A percentile compares a stretch with the other conserved stretches of the same genome.
Conservation (phyloP, 2,888 invertebrate species). For the Hypselothyrea guttata region DNA sequence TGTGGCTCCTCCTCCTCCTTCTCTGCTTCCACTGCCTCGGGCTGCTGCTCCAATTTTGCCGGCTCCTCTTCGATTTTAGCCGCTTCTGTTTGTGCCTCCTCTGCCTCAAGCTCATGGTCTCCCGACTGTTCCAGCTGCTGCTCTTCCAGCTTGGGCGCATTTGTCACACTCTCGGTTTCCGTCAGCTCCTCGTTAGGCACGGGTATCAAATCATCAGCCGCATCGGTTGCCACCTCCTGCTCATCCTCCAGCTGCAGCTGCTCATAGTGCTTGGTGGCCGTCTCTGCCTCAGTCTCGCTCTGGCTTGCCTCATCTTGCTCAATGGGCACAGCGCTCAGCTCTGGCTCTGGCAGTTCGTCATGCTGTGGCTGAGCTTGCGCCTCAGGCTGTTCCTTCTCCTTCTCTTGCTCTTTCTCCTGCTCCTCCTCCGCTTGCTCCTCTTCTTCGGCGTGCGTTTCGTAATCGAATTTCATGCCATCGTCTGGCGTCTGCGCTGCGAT, state of each 20-base stretch:
- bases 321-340: constrained; percentile 24
- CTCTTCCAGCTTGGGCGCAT: constrained; percentile 28
- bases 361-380: constrained; percentile 23
- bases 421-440: constrained; percentile 31
- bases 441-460: constrained; percentile 61
- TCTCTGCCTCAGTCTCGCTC: constrained; percentile 54
- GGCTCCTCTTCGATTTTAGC: constrained; percentile 38
- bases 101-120: constrained; percentile 53
- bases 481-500: constrained; percentile 47
- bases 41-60: constrained; percentile 37
- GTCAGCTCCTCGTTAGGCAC: constrained; percentile 49
- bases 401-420: constrained; percentile 3
- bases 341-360: constrained; percentile 41
- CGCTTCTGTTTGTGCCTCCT: constrained; percentile 35
- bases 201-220: constrained; percentile 61
- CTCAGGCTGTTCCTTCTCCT: constrained; percentile 4
- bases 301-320: constrained; percentile 35
- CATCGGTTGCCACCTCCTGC: constrained; percentile 27
- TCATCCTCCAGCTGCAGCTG: constrained; percentile 40
- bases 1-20: constrained; percentile 27
- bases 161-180: constrained; percentile 71
- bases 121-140: constrained; percentile 56
- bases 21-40: constrained; percentile 34
- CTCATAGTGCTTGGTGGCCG: constrained; percentile 47
- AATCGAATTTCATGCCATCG: constrained; percentile 80